These are phyloP conservation scores for Neolamprologus sp. DNA, from an alignment of 2,113 vertebrate species.

Conservation along the genomic window DNA sequence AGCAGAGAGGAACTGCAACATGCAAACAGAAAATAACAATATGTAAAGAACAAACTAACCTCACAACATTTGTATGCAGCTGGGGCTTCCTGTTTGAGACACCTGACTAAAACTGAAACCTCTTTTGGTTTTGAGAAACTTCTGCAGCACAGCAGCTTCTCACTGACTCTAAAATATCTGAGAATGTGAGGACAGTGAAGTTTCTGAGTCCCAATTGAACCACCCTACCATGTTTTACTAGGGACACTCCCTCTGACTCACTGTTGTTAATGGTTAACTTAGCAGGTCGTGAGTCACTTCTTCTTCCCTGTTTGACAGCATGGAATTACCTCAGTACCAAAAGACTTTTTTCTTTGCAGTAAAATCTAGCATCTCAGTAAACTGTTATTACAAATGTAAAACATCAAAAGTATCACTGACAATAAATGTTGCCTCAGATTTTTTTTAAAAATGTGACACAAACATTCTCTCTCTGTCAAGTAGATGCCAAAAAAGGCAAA, in stretches of 20 bases:
- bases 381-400: background rate
- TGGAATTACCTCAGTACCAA: background rate
- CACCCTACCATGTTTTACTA: background rate
- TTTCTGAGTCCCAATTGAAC: background rate
- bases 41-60: background rate
- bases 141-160: background rate
- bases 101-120: background rate
- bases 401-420: background rate
- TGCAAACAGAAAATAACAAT: background rate
- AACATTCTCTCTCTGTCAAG: background rate
- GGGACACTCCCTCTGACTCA: background rate
- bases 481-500: background rate
- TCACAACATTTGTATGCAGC: background rate
- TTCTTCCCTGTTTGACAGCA: background rate
- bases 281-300: background rate
- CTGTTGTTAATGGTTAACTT: background rate
- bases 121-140: background rate
- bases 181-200: background rate
- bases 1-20: background rate
- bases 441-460: accelerated
- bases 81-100: background rate
- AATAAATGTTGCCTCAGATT: background rate
- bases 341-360: background rate
- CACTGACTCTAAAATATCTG: background rate
- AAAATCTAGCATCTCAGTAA: background rate